phyloP scores from a whole-genome alignment of 1,140 invertebrate genomes.

The Aphaenogaster ashmeadi region DNA sequence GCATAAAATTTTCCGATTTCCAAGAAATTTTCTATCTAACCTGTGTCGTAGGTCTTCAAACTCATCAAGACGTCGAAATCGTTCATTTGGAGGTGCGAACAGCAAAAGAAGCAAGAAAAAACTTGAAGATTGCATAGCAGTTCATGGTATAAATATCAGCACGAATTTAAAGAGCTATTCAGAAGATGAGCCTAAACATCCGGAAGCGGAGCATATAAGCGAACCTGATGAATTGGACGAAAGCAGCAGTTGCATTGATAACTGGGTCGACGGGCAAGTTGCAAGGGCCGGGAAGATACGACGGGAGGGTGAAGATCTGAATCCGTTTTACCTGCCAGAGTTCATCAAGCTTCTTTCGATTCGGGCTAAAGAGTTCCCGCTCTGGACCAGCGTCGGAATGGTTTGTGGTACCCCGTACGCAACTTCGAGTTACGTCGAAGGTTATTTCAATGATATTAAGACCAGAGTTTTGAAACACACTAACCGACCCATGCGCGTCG shows the following conservation, averaged over 20 bases:
- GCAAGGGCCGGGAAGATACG: background rate
- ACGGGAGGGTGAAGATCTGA: background rate
- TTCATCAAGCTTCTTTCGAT: background rate
- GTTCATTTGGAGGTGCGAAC: background rate
- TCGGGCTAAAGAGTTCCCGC: background rate
- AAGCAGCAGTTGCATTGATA: background rate
- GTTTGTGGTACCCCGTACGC: background rate
- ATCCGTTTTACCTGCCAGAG: background rate
- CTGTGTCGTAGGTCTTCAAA: background rate
- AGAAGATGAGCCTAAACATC: background rate
- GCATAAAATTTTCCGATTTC: background rate
- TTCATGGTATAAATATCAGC: background rate
- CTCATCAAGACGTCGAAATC: background rate
- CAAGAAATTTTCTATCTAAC: background rate
- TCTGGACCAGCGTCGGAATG: background rate
- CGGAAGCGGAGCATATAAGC: no score
- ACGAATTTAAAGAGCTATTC: background rate
- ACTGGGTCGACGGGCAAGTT: slow-evolving; percentile 1
- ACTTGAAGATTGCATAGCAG: slow-evolving; percentile 1
- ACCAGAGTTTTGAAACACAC: slow-evolving; percentile 5
- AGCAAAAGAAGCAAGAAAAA: slow-evolving; percentile 4
- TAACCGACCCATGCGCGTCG: background rate
- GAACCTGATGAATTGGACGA: background rate
- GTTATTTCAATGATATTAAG: background rate
- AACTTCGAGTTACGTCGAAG: background rate